Evolutionary conservation across 2,113 vertebrate genomes (phyloP), one percentile per base, ranked within the genome.

Genomic region (Zonotrichia leucophrys): DNA sequence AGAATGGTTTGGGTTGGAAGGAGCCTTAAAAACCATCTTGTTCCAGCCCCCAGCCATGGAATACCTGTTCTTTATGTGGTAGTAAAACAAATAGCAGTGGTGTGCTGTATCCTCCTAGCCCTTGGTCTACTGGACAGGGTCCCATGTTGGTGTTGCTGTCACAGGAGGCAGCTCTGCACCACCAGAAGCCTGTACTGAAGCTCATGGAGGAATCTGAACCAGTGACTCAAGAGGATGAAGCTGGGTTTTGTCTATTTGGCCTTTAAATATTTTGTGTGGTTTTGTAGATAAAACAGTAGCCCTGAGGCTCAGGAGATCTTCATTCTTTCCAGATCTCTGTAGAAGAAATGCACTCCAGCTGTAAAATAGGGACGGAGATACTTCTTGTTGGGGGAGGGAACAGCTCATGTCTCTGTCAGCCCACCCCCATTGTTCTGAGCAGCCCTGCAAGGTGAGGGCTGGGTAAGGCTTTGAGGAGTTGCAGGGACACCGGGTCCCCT

Each of bases 401-500:
- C 39, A 60, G 66, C 49, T 74, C 4, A 0, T 42, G 56, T 11
- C 18, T 73, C 21, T 28, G 33, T 35, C 64, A 47, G 28, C 30
- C 39, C 52, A 1, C 18, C 4, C 37, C 53, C 0, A 0, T 60
- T 68, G 5, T 7, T 64, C 59, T 41, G 3, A 7, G 2, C 1
- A 6, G n/a, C 62, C 31, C 37, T 30, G 60, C 27, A 6, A 30
- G 56, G 55, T 31, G 41, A 19, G 28, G 0, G 0, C 27, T 69
- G 68, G 41, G 33, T 28, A 2, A 31, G 8, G 68, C 11, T 62
- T 47, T 42, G 56, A 20, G 46, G 50, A 83, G 44, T 7, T 49
- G 50, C 56, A 85, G 49, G 42, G 73, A 69, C 19, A 4, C 27
- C 35, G 23, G 3, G 10, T 74, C 7, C 39, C 24, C 15, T 6